Conservation (phyloP, 1,140 invertebrate genomes). For the Euborellia annulipes region DNA sequence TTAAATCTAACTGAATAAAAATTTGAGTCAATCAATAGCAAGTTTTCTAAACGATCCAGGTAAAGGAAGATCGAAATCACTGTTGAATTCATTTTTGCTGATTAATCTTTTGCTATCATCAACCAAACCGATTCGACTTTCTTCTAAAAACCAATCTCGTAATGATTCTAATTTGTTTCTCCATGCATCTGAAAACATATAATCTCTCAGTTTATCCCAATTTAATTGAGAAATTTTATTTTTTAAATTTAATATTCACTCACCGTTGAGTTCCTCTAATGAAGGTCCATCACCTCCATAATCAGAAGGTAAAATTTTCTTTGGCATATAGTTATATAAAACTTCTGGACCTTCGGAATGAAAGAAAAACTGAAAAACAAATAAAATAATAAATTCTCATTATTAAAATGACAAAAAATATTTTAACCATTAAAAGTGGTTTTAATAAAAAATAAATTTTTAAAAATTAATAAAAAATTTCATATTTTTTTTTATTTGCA, state of each 20-base stretch:
- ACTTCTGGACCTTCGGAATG: too few relatives aligned
- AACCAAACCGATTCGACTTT: conserved; percentile 4
- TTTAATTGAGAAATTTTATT: too few relatives aligned
- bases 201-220: too few relatives aligned
- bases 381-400: too few relatives aligned
- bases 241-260: neutral
- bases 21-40: conserved; percentile 19
- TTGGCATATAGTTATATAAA: conserved; percentile 6
- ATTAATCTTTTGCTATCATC: conserved; percentile 7
- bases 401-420: too few relatives aligned
- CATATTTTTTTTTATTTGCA: too few relatives aligned
- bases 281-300: conserved; percentile 14
- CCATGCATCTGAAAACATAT: conserved; percentile 2
- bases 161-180: neutral
- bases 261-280: conserved; percentile 10
- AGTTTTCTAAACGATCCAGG: conserved; percentile 13
- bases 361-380: too few relatives aligned
- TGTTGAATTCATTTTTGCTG: conserved; percentile 9
- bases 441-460: too few relatives aligned
- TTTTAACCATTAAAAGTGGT: too few relatives aligned
- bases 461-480: too few relatives aligned
- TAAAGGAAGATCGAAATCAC: neutral
- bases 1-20: too few relatives aligned
- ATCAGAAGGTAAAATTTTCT: conserved; percentile 12
- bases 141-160: too few relatives aligned